Base-by-base conservation (phyloP, 1,140 invertebrate genomes). In the Drosophila prosaltans region DNA sequence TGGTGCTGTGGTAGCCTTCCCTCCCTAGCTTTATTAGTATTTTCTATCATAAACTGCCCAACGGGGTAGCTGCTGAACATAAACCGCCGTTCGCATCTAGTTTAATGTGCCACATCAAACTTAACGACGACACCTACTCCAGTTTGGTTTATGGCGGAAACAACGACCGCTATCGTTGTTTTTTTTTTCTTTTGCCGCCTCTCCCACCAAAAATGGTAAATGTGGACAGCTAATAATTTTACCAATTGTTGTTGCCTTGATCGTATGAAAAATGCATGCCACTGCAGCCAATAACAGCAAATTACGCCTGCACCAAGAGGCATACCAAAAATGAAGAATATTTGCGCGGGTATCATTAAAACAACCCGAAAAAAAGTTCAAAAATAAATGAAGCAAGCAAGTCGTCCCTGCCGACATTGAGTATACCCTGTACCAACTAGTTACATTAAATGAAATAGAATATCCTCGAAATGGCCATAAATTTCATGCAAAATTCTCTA, bases 61-160 rank as follows among this genome's bases (percentile, higher is more conserved):
- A 84, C 74, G 80, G 79, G 83, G 72, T 69, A 55, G 74, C 74
- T 28, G 43, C 30, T 32, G 24, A 36, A 30, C 41, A 21, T 39
- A 63, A 72, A 39, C 40, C 63, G 58, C 72, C 68, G 69, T 69
- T 65, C 63, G 55, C 60, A 54, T 65, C 73, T 75, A 82, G 80
- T 68, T 88, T 89, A 89, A 86, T 88, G 83, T 80, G 72, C 36
- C 83, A 89, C 84, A 88, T 88, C 84, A 88, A 88, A 88, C 73
- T 88, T 89, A 89, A 88, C 83, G 80, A 83, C 73, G 78, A 88
- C 83, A 88, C 83, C 83, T 88, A 88, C 84, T 88, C 80, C 80
- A 78, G 67, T 83, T 78, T 80, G 78, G 67, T 88, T 86, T 86
- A 86, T 77, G 72, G 58, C 59, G 30, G 45, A 70, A 58, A 63